Conservation (phyloP, 2,797 vertebrate species). For the Leptatherina wallacei region DNA sequence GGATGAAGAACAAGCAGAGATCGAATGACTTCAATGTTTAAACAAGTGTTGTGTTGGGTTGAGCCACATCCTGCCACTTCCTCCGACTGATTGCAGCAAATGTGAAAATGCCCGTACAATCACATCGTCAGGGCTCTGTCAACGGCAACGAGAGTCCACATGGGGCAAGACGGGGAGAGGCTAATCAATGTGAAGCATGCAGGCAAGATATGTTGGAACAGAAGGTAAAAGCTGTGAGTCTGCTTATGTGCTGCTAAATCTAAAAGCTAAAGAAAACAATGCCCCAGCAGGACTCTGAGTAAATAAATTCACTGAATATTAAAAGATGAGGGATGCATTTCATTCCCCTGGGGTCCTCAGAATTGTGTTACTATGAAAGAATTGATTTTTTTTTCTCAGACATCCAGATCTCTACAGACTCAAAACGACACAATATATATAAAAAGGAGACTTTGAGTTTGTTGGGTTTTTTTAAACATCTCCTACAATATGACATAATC, state of each 20-base stretch:
- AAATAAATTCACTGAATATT: conserved; percentile 43
- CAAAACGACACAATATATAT: conserved; percentile 26
- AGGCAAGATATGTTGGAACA: conserved; percentile 18
- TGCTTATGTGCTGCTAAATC: conserved; percentile 3
- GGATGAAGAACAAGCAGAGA: conserved; percentile 57
- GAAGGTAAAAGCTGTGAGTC: conserved; percentile 15
- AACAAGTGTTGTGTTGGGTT: conserved; percentile 52
- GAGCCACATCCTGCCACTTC: conserved; percentile 43
- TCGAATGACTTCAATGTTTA: conserved; percentile 51
- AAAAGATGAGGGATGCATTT: conserved; percentile 35
- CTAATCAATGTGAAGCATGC: conserved; percentile 43
- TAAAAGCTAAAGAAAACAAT: background rate
- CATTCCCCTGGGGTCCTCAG: conserved; percentile 26
- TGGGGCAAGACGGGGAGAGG: background rate
- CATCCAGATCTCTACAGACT: conserved; percentile 29
- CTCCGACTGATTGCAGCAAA: conserved; percentile 58
- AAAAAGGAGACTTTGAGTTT: conserved; percentile 28
- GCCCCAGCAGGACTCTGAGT: background rate
- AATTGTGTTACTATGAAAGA: conserved; percentile 35
- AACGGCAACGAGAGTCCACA: conserved; percentile 13
- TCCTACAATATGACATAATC: conserved; percentile 28
- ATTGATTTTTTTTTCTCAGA: conserved; percentile 23
- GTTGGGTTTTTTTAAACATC: conserved; percentile 15
- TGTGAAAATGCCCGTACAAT: conserved; percentile 32
- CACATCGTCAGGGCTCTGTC: conserved; percentile 9